These are phyloP conservation scores for Latrodectus hesperus DNA, from an alignment of 2,888 invertebrate genomes.

Conservation along the genomic window DNA sequence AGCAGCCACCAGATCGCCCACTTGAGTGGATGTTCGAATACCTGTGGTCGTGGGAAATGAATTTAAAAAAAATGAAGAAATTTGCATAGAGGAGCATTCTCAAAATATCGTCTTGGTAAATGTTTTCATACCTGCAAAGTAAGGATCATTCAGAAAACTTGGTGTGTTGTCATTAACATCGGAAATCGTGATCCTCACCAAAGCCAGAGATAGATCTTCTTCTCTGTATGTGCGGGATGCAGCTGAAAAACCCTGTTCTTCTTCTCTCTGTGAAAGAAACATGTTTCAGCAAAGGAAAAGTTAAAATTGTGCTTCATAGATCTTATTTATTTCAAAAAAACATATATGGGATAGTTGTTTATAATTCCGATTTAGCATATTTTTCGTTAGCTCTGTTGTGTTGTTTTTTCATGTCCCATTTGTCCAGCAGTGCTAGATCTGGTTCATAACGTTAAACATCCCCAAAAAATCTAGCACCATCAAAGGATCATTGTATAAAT, in stretches of 20 bases:
- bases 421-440: no score
- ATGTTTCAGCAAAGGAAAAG: background rate
- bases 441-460: no score
- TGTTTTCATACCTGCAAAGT: conserved; percentile 80
- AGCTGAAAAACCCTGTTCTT: conserved; percentile 58
- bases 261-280: conserved; percentile 36
- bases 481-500: no score
- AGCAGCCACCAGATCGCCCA: conserved; percentile 83
- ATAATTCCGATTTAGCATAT: no score
- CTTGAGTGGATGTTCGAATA: conserved; percentile 86
- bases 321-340: no score
- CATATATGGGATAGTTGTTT: no score
- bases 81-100: background rate
- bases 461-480: no score
- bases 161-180: conserved; percentile 95
- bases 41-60: conserved; percentile 73
- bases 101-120: background rate
- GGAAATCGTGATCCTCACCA: conserved; percentile 79
- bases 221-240: conserved; percentile 59
- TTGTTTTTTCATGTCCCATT: no score
- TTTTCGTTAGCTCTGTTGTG: no score
- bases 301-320: background rate
- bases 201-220: conserved; percentile 81
- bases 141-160: conserved; percentile 83
- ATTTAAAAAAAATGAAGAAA: conserved; percentile 27